Base-by-base conservation (phyloP, 2,797 vertebrate genomes). In the Siniperca undulata region DNA sequence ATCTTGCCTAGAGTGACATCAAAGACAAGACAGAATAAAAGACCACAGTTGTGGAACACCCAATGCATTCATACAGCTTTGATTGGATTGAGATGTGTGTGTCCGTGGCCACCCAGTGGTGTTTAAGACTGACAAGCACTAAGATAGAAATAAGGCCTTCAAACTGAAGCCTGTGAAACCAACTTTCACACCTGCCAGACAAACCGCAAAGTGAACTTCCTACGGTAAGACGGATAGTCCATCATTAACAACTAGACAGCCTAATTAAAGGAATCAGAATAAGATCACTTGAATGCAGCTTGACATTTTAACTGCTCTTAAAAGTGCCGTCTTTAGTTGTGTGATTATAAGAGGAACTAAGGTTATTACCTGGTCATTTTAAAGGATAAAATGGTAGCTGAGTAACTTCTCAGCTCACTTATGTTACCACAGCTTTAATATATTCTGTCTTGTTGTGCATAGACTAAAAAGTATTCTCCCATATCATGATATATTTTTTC, bases 261-360 rank as follows among this genome's bases (percentile, higher is more conserved):
- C 90, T 94, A 91, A 95, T 94, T 95, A 94, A 88, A 85, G 55
- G 74, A 89, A 91, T 90, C 84, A 70, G 70, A 92, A 86, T 84
- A 75, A 88, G 85, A 93, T 88, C 80, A 80, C 48, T 53, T 68
- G 65, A 90, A 86, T 83, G 81, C 52, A 74, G 80, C 85, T 88
- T 92, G 93, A 93, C 92, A 93, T 94, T 93, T 94, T 91, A 93
- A 89, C 85, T 46, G 71, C 88, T 89, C 84, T 89, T 81, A 86
- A 88, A 85, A 77, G 70, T 64, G 56, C 17, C 55, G 78, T 74
- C 65, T 81, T 84, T 77, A 74, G 70, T 53, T 59, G 70, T 61
- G n/a, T 86, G 73, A 92, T 89, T 87, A 88, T 82, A 83, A 77
- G 56, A 88, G 65, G 89, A 89, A 89, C 67, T 83, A 46, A 87